Evolutionary conservation across 1,140 invertebrate species (phyloP).

Genomic region (Drosophila willistoni): DNA sequence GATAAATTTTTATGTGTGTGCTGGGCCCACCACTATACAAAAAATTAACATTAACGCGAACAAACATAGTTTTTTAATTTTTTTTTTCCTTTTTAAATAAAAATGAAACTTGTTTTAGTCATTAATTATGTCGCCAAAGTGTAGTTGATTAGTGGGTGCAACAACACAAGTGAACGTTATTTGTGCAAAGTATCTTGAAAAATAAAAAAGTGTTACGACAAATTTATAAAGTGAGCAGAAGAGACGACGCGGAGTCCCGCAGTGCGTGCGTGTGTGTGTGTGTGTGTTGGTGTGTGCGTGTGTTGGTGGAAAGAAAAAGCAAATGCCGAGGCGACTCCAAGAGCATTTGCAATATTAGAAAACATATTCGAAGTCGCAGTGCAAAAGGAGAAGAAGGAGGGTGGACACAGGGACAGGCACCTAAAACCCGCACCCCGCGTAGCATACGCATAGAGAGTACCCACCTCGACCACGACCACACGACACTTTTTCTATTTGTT

Average conservation of each 20-base stretch:
- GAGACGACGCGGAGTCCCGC: slow-evolving; percentile 11
- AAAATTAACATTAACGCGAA: slow-evolving; percentile 15
- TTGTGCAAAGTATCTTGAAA: slow-evolving; percentile 19
- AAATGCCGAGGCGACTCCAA: slow-evolving; percentile 43
- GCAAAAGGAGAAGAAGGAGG: slow-evolving; percentile 24
- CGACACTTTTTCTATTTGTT: slow-evolving; percentile 13
- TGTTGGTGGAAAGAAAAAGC: slow-evolving; percentile 24
- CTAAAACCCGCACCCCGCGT: slow-evolving; percentile 22
- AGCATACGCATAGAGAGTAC: slow-evolving; percentile 25
- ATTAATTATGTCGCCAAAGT: slow-evolving; percentile 44
- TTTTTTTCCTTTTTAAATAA: slow-evolving; percentile 46
- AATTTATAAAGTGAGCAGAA: slow-evolving; percentile 5
- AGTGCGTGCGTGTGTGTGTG: slow-evolving; percentile 9
- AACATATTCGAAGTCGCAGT: slow-evolving; percentile 3
- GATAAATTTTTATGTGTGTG: slow-evolving; percentile 1
- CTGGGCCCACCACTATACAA: slow-evolving; percentile 2
- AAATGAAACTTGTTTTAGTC: slow-evolving; percentile 45
- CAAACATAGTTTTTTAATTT: slow-evolving; percentile 43
- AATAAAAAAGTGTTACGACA: slow-evolving; percentile 10
- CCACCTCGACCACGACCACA: not conserved
- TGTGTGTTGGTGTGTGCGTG: slow-evolving; percentile 47
- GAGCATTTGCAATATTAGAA: slow-evolving; percentile 49
- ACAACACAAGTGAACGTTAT: not conserved
- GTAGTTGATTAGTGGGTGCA: slow-evolving; percentile 28
- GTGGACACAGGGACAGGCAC: slow-evolving; percentile 40